Evolutionary conservation across 2,888 invertebrate genomes (phyloP), one percentile per base, ranked within the genome.

Genomic region (Baronia brevicornis): DNA sequence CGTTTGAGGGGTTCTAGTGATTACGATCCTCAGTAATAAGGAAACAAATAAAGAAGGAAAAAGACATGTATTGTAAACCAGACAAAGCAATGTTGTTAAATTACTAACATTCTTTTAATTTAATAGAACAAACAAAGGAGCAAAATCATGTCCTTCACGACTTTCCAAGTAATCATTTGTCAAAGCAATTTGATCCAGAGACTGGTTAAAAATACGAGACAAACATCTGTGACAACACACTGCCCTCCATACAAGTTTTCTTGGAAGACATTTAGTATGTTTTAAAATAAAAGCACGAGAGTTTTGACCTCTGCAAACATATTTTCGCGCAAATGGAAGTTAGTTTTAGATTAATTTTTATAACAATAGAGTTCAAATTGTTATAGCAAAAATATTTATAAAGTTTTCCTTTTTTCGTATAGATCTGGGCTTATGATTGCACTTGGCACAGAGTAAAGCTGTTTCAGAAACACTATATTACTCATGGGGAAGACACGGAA

Each of bases 381-480:
- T 7, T 6, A 12, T 30, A 20, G 25, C 20, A 29, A 33, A 23
- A 19, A 4, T 18, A 23, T 34, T 28, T 32, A 20, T 23, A 9
- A 20, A 20, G n/a, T 20, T 14, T 33, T 41, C 30, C 31, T 28
- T 33, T 33, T 24, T 33, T 22, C 20, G 9, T 26, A 27, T 24
- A 34, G 46, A 51, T 54, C 41, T 40, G 14, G 41, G 36, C 29
- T 35, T 41, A 39, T 41, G 51, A 56, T 54, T 51, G 49, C 44
- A 43, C 32, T 59, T 56, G 54, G 54, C 59, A 56, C 49, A 43
- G 44, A 38, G 29, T n/a, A n/a, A n/a, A n/a, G n/a, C n/a, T n/a
- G n/a, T n/a, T n/a, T n/a, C n/a, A n/a, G n/a, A n/a, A n/a, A n/a
- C n/a, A n/a, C n/a, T n/a, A n/a, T n/a, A n/a, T n/a, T n/a, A n/a